Conservation (phyloP, 2,113 vertebrate species). For the Neomonachus schauinslandi region DNA sequence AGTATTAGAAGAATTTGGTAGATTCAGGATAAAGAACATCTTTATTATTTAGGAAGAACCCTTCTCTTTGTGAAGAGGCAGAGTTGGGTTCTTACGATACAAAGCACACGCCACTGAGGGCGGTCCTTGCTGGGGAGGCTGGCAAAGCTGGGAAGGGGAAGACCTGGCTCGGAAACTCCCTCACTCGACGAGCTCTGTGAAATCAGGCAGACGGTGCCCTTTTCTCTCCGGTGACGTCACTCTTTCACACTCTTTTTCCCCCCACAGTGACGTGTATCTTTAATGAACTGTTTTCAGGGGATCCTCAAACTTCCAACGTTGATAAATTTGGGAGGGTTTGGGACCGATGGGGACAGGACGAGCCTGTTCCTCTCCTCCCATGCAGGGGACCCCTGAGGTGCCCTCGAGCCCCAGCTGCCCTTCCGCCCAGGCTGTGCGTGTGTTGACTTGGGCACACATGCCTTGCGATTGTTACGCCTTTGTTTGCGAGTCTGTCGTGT, state of each 20-base stretch:
- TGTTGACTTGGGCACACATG: background rate
- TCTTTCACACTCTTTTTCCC: background rate
- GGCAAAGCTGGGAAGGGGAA: background rate
- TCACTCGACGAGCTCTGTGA: background rate
- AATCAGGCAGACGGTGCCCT: background rate
- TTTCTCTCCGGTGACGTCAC: too few species aligned
- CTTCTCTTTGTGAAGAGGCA: background rate
- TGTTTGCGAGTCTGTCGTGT: background rate
- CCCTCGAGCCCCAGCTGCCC: background rate
- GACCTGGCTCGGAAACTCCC: background rate
- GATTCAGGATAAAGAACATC: background rate
- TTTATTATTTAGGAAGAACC: background rate
- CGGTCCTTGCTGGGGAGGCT: accelerated
- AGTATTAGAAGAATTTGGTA: background rate
- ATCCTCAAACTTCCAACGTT: background rate
- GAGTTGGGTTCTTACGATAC: background rate
- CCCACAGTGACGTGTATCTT: background rate
- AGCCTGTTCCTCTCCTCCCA: background rate
- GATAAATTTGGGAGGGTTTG: background rate
- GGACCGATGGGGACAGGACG: background rate
- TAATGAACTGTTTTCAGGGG: background rate
- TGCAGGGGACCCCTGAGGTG: background rate
- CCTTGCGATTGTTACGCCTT: background rate
- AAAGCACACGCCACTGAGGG: too few species aligned
- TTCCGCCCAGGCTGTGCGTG: background rate